Base-by-base conservation (phyloP, 2,888 invertebrate genomes). In the Latrodectus elegans region DNA sequence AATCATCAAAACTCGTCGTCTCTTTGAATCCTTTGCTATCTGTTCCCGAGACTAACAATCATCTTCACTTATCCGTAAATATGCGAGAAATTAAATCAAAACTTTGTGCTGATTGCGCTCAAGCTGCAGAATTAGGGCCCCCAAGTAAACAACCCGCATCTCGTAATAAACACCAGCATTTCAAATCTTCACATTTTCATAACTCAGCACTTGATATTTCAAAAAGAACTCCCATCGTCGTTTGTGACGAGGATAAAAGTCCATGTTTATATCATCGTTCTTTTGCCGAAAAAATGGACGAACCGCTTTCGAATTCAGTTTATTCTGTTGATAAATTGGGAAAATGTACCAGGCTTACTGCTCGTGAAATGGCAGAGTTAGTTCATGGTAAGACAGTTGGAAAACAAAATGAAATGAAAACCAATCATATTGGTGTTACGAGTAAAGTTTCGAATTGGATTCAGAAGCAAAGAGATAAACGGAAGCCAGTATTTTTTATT, bases 401-500 rank as follows among this genome's bases (percentile, higher is more conserved):
- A 6, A 78, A 72, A n/a, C 9, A n/a, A 26, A 77, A 6, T 38
- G 86, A 81, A 11, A n/a, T 65, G 1, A 87, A 82, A 68, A 8
- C 71, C 8, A 55, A 38, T 51, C 81, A 87, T 38, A 53, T 51
- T 51, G 55, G 84, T 11, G 79, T 82, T 26, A 80, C 84, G 0
- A 80, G 70, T 52, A 84, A 80, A 73, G 84, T 88, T 2, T 79
- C 84, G 15, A 80, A 53, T 71, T 88, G 88, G 88, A 80, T 88
- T 73, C 88, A 88, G 15, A 88, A 72, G 49, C 88, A 88, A 55
- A 88, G 76, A 49, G 80, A 80, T 68, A 88, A 88, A 80, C 51
- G 88, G 49, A 88, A 88, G 38, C 84, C 88, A 8, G 76, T 88
- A n/a, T 88, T 88, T 53, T 88, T 88, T 17, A 88, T 88, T 15